Base-by-base conservation (phyloP, 2,113 vertebrate genomes). In the Lichenostomus cassidix region DNA sequence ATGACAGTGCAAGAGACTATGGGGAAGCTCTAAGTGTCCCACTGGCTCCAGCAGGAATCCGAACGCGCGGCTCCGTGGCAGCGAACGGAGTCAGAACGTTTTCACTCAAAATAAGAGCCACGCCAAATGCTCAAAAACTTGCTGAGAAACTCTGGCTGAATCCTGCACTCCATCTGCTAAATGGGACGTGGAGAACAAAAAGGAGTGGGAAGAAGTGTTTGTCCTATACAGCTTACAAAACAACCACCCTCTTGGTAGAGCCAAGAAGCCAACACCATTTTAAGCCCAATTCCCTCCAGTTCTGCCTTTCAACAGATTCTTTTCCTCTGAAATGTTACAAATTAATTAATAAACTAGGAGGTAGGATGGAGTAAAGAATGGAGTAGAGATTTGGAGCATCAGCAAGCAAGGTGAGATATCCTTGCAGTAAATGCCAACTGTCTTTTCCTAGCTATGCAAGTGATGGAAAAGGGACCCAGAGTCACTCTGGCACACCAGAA, bases 41-140 rank as follows among this genome's bases (percentile, higher is more conserved):
- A 60, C 92, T 95, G 96, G 95, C 95, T 97, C 93, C 92, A 67
- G 83, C 67, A 94, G 90, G 91, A 96, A 95, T 94, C 84, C 4
- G 3, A 95, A 78, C 0, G n/a, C 73, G 2, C 64, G 31, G 90
- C 80, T 86, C 78, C 93, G 22, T 75, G 90, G 95, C 96, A 93
- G 64, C 3, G 4, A 94, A 64, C 3, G 1, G 60, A 90, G 83
- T 83, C 83, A 93, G 94, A 96, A 96, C 92, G 39, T 95, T 96
- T 90, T 88, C 90, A 96, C 88, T 93, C 94, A 89, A 90, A 93
- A 94, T 81, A 95, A 95, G 90, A 96, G 82, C 90, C 93, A 93
- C 92, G 93, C 92, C 95, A 96, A 96, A 86, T 8, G 93, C 76
- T 90, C 82, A 83, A 33, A 83, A 92, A 92, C 76, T 90, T 41